These are phyloP conservation scores for Anadara kagoshimensis DNA, from an alignment of 1,140 invertebrate genomes.

Conservation along the genomic window DNA sequence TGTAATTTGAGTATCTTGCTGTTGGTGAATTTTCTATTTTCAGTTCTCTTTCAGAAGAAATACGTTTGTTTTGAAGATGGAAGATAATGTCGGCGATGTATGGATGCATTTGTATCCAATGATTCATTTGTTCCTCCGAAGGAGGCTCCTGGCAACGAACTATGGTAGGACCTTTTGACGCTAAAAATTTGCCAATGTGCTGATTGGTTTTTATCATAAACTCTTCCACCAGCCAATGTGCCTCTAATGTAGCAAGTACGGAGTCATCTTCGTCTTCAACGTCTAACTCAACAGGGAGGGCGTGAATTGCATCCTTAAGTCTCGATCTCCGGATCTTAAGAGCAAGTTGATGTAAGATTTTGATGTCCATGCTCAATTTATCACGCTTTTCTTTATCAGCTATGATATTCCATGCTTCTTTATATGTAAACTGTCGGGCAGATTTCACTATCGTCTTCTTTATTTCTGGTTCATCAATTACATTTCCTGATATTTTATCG, in stretches of 20 bases:
- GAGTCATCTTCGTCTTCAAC: constrained; percentile 21
- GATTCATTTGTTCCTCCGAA: constrained; percentile 6
- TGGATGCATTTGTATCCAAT: constrained; percentile 12
- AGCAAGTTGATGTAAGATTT: no score
- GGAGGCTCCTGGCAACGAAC: constrained; percentile 34
- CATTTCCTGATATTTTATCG: constrained; percentile 35
- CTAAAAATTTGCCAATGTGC: constrained; percentile 42
- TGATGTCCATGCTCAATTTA: not conserved
- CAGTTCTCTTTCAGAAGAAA: not conserved
- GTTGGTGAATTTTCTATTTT: not conserved
- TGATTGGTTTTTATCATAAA: constrained; percentile 58
- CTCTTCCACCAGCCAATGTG: constrained; percentile 63
- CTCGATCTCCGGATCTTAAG: constrained; percentile 22
- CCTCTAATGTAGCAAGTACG: constrained; percentile 50
- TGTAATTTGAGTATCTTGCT: not conserved
- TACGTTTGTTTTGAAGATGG: constrained; percentile 3
- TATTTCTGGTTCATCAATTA: constrained; percentile 14
- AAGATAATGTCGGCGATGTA: constrained; percentile 19
- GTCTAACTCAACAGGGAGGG: constrained; percentile 47
- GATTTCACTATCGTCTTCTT: constrained; percentile 49
- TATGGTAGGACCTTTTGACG: constrained; percentile 12
- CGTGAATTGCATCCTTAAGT: constrained; percentile 39
- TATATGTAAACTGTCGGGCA: constrained; percentile 50
- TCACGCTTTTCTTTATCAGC: constrained; percentile 1
- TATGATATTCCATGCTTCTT: constrained; percentile 56